Conservation (phyloP, 2,888 invertebrate genomes). For the Chironomus tentans region DNA sequence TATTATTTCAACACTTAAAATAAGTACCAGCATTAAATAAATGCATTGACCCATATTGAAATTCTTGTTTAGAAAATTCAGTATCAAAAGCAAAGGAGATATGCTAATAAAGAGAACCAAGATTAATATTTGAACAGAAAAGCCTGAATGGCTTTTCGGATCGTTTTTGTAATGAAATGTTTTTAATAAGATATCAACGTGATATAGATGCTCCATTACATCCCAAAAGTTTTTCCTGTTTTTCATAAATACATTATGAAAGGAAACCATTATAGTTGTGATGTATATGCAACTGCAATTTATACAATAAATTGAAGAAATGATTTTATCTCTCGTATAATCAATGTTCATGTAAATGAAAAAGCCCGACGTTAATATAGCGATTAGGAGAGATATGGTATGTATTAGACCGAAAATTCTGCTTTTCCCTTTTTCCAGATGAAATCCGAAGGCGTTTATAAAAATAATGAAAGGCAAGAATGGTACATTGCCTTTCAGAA, state of each 20-base stretch:
- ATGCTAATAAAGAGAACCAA: too few relatives aligned
- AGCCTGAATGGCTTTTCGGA: too few relatives aligned
- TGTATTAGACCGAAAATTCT: neutral
- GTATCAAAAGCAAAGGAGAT: neutral
- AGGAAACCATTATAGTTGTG: neutral
- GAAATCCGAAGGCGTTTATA: slow-evolving; percentile 1
- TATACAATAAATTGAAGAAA: neutral
- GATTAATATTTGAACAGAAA: too few relatives aligned
- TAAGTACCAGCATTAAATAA: neutral
- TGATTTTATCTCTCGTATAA: neutral
- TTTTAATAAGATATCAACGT: too few relatives aligned
- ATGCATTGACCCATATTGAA: neutral
- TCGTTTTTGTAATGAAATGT: too few relatives aligned
- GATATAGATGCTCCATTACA: too few relatives aligned
- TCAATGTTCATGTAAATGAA: neutral
- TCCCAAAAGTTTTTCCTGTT: neutral
- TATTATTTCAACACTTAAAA: too few relatives aligned
- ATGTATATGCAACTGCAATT: slow-evolving; percentile 1
- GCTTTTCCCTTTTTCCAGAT: neutral
- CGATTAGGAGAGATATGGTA: neutral
- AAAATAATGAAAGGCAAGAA: neutral
- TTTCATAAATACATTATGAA: neutral
- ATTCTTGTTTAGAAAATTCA: neutral
- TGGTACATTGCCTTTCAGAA: neutral
- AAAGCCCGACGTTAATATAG: neutral